Base-by-base conservation (phyloP, 1,140 invertebrate genomes). In the Subanguina moxae region DNA sequence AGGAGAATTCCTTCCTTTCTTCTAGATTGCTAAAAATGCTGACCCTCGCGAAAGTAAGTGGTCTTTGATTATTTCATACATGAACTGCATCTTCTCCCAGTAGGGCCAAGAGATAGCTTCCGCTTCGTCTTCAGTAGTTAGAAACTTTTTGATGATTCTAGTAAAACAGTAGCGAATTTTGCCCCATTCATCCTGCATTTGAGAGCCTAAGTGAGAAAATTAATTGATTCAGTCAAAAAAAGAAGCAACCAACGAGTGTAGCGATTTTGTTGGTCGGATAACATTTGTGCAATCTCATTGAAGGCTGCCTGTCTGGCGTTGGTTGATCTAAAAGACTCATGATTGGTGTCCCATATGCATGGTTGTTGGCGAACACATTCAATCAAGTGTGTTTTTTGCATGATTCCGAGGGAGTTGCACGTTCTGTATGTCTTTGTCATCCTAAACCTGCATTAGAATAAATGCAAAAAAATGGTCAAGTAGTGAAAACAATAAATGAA, bases 111-210 rank as follows among this genome's bases (percentile, higher is more conserved):
- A 69, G 27, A 70, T 58, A n/a, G 65, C 48, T 15, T 28, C 30
- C 27, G 43, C n/a, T 46, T 70, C 52, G 30, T 45, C 43, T 1
- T 70, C 42, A 23, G 63, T 65, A 17, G 27, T 38, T 17, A 69
- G 45, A 23, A 67, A 28, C 46, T 70, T 70, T 64, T 70, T 70
- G n/a, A 70, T 38, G 28, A 70, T 70, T 7, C 68, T 65, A 17
- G 64, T 68, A 56, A 70, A 70, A 61, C 68, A 70, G 21, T 70
- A 70, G 32, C 68, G 68, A 58, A 70, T 30, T 69, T 70, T 70
- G 1, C 68, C 68, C 68, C 68, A 70, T 70, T 70, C 68, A 30
- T 70, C 68, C 38, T 69, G 68, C n/a, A 70, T 48, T 57, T 70
- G 65, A 38, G 59, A 67, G 27, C 68, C 67, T 68, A 67, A 42